Conservation (phyloP, 2,888 invertebrate species). For the Parnassius mnemosyne region DNA sequence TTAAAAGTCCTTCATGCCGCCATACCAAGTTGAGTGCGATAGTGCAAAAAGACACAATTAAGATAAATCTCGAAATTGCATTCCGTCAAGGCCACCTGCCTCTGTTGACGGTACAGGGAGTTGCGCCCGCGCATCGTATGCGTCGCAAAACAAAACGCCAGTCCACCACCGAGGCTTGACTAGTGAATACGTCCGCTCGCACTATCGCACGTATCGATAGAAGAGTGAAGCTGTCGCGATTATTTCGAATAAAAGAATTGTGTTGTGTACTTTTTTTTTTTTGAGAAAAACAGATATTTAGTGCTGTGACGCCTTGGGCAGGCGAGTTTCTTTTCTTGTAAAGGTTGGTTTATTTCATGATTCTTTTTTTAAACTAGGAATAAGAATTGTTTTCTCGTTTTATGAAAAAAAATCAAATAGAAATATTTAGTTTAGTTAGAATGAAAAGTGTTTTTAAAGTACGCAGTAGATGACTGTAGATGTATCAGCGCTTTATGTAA, state of each 20-base stretch:
- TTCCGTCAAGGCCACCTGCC: constrained; percentile 47
- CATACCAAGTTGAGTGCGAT: constrained; percentile 24
- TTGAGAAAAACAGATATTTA: constrained; percentile 46
- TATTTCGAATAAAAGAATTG: constrained; percentile 37
- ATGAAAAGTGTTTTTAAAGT: too few species aligned
- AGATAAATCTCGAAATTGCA: constrained; percentile 68
- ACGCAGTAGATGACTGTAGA: too few species aligned
- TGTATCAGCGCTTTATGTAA: not conserved
- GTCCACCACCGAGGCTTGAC: constrained; percentile 48
- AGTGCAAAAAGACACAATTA: constrained; percentile 35
- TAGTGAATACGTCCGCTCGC: constrained; percentile 35
- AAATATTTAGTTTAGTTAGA: too few species aligned
- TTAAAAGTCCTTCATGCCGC: constrained; percentile 21
- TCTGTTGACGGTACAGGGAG: constrained; percentile 37
- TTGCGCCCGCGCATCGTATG: constrained; percentile 47
- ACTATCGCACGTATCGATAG: constrained; percentile 46
- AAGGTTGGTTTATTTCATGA: constrained; percentile 18
- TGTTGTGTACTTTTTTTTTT: constrained; percentile 50
- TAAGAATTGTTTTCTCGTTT: not conserved
- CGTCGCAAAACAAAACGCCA: constrained; percentile 35
- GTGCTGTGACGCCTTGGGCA: constrained; percentile 53
- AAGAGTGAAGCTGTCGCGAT: constrained; percentile 44
- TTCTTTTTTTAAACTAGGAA: not conserved
- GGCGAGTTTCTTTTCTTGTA: constrained; percentile 36
- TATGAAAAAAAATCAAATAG: not conserved